Percentiles rank a stretch among this genome's conserved stretches.
These are phyloP conservation scores for Papilio xuthus DNA, from an alignment of 1,140 invertebrate species.

Conservation along the genomic window DNA sequence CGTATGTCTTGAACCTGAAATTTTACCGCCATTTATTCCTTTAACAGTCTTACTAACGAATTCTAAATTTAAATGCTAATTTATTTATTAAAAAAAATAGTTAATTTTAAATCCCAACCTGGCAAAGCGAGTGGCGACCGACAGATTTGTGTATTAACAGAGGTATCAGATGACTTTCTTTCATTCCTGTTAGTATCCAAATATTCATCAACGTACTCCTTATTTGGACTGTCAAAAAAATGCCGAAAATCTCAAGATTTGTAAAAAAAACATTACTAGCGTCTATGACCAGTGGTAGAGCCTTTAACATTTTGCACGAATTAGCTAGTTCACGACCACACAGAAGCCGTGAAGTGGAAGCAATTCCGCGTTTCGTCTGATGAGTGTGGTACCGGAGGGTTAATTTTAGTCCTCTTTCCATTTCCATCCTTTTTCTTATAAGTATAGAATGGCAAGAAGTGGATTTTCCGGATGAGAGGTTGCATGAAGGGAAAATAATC, in stretches of 20 bases:
- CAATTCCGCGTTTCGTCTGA: no score
- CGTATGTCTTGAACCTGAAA: conserved; percentile 54
- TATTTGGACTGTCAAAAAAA: conserved; percentile 29
- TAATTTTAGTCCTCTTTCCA: no score
- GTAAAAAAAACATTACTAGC: background rate
- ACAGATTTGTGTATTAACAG: background rate
- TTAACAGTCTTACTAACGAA: background rate
- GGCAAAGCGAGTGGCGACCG: background rate
- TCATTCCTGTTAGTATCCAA: conserved; percentile 9
- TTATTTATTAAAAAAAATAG: background rate
- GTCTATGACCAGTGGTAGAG: no score
- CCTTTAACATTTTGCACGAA: no score
- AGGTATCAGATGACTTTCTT: background rate
- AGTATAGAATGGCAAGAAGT: no score
- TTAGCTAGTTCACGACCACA: no score
- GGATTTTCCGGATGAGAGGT: no score
- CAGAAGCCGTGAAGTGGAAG: no score
- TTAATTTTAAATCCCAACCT: background rate
- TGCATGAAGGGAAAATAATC: no score
- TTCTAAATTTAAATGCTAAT: background rate
- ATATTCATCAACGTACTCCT: conserved; percentile 15
- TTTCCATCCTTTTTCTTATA: no score
- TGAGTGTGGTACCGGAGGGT: no score
- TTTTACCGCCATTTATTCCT: background rate
- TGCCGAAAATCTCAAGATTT: background rate